Evolutionary conservation across 2,888 invertebrate genomes (phyloP).

Genomic region (Neocrepidodera transversa): DNA sequence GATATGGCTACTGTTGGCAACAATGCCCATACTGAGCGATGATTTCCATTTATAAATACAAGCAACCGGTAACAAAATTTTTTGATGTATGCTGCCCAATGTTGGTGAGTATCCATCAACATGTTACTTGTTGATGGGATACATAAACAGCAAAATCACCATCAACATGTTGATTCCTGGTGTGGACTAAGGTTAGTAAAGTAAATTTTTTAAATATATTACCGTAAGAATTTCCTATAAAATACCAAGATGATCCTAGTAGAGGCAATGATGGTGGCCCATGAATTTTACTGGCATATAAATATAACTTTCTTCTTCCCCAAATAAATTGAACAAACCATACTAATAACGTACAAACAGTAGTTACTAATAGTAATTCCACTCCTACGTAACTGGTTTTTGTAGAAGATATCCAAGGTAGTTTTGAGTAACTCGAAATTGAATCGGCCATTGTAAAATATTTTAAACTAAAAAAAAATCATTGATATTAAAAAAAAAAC

Average conservation of each 20-base stretch:
- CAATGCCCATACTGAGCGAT: too few species aligned
- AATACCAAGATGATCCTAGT: constrained; percentile 45
- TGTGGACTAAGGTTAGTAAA: background rate
- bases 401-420: background rate
- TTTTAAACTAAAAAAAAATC: background rate
- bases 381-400: constrained; percentile 12
- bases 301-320: constrained; percentile 45
- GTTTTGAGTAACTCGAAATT: background rate
- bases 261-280: constrained; percentile 47
- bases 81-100: too few species aligned
- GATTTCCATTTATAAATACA: too few species aligned
- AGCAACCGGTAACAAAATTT: too few species aligned
- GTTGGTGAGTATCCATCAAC: too few species aligned
- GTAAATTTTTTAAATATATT: constrained; percentile 16
- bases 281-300: constrained; percentile 37
- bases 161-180: too few species aligned
- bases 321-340: constrained; percentile 44
- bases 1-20: too few species aligned
- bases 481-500: background rate
- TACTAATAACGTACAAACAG: constrained; percentile 26
- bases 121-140: too few species aligned
- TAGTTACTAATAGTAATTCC: constrained; percentile 25
- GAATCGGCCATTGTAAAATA: background rate
- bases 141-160: too few species aligned
- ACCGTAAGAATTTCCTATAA: constrained; percentile 45